Conservation (phyloP, 2,888 invertebrate genomes). For the Erannis defoliaria region DNA sequence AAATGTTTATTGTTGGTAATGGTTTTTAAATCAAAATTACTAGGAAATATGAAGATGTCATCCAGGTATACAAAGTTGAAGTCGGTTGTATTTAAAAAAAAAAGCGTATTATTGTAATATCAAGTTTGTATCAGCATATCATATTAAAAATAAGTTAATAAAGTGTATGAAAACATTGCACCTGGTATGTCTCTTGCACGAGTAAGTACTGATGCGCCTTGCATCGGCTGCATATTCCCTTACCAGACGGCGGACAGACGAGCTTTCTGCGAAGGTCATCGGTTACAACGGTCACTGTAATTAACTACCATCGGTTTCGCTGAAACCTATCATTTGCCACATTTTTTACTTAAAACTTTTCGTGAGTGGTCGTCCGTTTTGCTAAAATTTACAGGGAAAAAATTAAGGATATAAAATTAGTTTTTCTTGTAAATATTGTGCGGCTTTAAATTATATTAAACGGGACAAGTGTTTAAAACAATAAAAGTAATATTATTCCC, state of each 20-base stretch:
- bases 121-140: not conserved
- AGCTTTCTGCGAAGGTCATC: constrained; percentile 45
- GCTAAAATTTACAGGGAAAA: not conserved
- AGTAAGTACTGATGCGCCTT: constrained; percentile 26
- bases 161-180: not conserved
- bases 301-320: constrained; percentile 22
- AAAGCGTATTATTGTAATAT: too few species aligned
- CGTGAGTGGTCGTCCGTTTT: constrained; percentile 1
- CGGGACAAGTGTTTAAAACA: too few species aligned
- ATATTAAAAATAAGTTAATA: not conserved
- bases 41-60: too few species aligned
- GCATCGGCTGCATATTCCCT: constrained; percentile 42
- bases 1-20: too few species aligned
- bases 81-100: too few species aligned
- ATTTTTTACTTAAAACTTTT: constrained; percentile 19
- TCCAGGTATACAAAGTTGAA: too few species aligned
- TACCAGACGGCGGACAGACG: constrained; percentile 29
- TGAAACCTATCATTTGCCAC: constrained; percentile 23
- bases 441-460: too few species aligned
- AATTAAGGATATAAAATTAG: too few species aligned
- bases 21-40: too few species aligned
- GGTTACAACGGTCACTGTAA: constrained; percentile 23
- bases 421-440: too few species aligned
- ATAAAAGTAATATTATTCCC: too few species aligned
- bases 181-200: constrained; percentile 14